Evolutionary conservation across 2,888 invertebrate genomes (phyloP).

Genomic region (Latrodectus elegans): DNA sequence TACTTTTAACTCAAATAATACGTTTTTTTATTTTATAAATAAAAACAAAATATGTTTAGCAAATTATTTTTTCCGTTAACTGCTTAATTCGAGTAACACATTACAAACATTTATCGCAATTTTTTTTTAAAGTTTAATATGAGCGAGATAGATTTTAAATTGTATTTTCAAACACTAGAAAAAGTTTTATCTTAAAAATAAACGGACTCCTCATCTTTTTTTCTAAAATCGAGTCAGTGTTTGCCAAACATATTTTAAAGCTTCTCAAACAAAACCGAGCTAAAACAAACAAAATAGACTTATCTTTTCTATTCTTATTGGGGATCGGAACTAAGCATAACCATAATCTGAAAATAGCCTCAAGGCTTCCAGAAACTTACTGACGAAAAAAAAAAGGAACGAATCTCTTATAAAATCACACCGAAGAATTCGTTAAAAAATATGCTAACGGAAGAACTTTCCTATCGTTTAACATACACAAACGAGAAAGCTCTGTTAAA

Average conservation of each 20-base stretch:
- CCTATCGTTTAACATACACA: neutral
- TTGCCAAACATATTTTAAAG: slow-evolving; percentile 19
- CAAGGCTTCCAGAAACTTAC: neutral
- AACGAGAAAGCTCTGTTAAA: neutral
- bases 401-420: neutral
- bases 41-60: too few species aligned
- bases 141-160: neutral
- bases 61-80: too few species aligned
- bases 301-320: slow-evolving; percentile 19
- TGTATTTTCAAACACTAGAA: slow-evolving; percentile 1
- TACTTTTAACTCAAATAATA: too few species aligned
- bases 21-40: too few species aligned
- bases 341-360: neutral
- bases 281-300: slow-evolving; percentile 25
- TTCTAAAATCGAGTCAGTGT: neutral
- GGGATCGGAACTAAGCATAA: neutral
- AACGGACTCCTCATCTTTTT: neutral
- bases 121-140: neutral
- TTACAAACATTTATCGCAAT: too few species aligned
- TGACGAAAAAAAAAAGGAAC: neutral
- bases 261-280: slow-evolving; percentile 39
- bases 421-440: neutral
- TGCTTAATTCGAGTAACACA: too few species aligned
- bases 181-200: slow-evolving; percentile 2
- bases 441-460: neutral